A percentile compares a stretch with the other conserved stretches of the same genome.
These are phyloP conservation scores for Stratiomys singularior DNA, from an alignment of 2,888 invertebrate species.

Conservation along the genomic window DNA sequence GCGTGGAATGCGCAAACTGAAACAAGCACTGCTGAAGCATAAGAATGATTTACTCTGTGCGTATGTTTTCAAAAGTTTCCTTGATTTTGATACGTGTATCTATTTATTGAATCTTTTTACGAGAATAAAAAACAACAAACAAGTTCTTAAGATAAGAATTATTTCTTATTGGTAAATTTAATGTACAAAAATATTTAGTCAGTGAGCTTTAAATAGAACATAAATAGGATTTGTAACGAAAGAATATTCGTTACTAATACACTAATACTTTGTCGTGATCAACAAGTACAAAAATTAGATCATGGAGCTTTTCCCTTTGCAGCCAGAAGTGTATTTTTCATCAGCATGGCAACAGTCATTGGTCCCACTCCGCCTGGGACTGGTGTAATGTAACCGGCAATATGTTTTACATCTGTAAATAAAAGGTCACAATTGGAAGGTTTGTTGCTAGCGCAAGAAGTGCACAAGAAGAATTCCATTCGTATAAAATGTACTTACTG, in stretches of 20 bases:
- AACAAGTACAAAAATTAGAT: not conserved
- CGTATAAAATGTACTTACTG: constrained; percentile 65
- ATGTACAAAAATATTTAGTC: too few relatives aligned
- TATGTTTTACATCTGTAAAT: constrained; percentile 75
- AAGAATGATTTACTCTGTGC: not conserved
- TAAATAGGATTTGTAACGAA: not conserved
- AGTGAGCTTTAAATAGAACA: too few relatives aligned
- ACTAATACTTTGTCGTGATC: constrained; percentile 17
- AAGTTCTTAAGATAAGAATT: not conserved
- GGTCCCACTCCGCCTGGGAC: constrained; percentile 94
- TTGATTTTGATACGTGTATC: constrained; percentile 5
- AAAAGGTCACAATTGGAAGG: too few relatives aligned
- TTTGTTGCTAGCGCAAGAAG: too few relatives aligned
- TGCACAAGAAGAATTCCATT: too few relatives aligned
- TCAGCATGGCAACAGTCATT: constrained; percentile 93
- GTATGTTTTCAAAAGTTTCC: not conserved
- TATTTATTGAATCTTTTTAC: not conserved
- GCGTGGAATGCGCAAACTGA: constrained; percentile 43
- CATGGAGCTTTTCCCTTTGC: constrained; percentile 65
- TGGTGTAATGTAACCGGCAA: constrained; percentile 87
- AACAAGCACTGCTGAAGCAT: not conserved
- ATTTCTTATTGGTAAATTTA: too few relatives aligned
- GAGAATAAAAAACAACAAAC: not conserved
- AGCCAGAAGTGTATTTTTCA: constrained; percentile 87
- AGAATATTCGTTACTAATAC: not conserved